Evolutionary conservation across 2,888 invertebrate species (phyloP).

Genomic region (Notocelia uddmanniana): DNA sequence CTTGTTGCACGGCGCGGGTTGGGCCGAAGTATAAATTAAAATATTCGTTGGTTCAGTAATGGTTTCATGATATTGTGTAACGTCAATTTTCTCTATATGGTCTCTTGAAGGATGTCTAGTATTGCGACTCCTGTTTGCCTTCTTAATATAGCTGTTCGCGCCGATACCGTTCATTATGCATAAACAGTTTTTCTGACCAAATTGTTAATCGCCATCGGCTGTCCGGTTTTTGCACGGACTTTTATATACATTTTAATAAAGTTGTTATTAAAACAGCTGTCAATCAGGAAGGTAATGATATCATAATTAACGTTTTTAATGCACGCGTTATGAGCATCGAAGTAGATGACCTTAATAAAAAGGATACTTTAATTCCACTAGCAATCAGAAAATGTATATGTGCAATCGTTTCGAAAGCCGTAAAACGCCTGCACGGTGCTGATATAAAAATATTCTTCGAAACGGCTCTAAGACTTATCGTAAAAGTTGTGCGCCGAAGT

Average conservation of each 20-base stretch:
- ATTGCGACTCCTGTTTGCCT: slow-evolving; percentile 67
- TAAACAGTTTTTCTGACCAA: slow-evolving; percentile 66
- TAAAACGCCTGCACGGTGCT: slow-evolving; percentile 61
- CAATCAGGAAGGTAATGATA: slow-evolving; percentile 59
- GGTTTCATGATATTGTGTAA: slow-evolving; percentile 61
- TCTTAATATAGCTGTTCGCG: slow-evolving; percentile 77
- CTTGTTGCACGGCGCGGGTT: slow-evolving; percentile 56
- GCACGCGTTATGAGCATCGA: slow-evolving; percentile 24
- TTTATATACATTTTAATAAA: slow-evolving; percentile 73
- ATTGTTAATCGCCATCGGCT: slow-evolving; percentile 76
- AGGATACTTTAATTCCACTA: slow-evolving; percentile 52
- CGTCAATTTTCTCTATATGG: slow-evolving; percentile 62
- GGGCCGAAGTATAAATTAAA: slow-evolving; percentile 56
- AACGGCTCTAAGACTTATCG: slow-evolving; percentile 55
- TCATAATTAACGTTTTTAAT: slow-evolving; percentile 49
- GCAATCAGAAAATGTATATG: slow-evolving; percentile 58
- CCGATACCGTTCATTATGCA: slow-evolving; percentile 73
- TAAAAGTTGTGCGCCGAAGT: slow-evolving; percentile 71
- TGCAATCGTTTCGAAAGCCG: slow-evolving; percentile 56
- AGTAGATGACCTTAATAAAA: slow-evolving; percentile 60
- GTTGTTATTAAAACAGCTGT: slow-evolving; percentile 67
- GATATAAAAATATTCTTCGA: slow-evolving; percentile 62
- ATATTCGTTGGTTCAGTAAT: slow-evolving; percentile 54
- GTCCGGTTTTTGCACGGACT: slow-evolving; percentile 60
- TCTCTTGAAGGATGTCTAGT: slow-evolving; percentile 68